Base-by-base conservation (phyloP, 2,888 invertebrate genomes). In the Coremacera marginata region DNA sequence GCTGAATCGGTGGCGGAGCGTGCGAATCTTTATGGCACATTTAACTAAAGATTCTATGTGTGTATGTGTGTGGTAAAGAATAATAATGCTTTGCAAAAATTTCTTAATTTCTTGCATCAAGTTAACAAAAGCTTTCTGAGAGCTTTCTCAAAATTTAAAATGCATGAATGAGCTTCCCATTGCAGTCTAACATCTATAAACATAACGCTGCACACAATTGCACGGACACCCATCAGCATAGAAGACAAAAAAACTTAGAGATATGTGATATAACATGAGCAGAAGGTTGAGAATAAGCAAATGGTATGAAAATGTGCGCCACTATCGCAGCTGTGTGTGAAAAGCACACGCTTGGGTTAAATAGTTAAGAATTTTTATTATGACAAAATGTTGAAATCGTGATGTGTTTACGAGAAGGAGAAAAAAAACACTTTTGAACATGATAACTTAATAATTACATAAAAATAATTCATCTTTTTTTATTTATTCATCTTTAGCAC, bases 121-220 rank as follows among this genome's bases (percentile, higher is more conserved):
- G 44, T 11, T 44, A 44, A 65, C 37, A 65, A 37, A 65, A 65
- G 34, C 31, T 27, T 65, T 65, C 19, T 11, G 44, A 31, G 31
- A 37, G 65, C 37, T 67, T 67, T 67, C 67, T 34, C 11, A n/a
- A 37, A 44, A 67, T 19, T 67, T 14, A 67, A 67, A 44, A 44
- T 67, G 67, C 67, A 67, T 67, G 67, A 19, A 67, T 67, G 63
- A 14, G 34, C 34, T 9, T 63, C 8, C 34, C 44, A 44, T 27
- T 27, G 14, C 60, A 60, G 27, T 60, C 60, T 25, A 60, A 60
- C 16, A 22, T 57, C 5, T 22, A 57, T 8, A 22, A 3, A 19
- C 19, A 44, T 37, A 14, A 37, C 5, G 4, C 44, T 3, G 19
- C 14, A 37, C 67, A 22, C n/a, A 37, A 16, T 65, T n/a, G 31